These are phyloP conservation scores for Lepidothrix coronata DNA, from an alignment of 2,113 vertebrate species.

Conservation along the genomic window DNA sequence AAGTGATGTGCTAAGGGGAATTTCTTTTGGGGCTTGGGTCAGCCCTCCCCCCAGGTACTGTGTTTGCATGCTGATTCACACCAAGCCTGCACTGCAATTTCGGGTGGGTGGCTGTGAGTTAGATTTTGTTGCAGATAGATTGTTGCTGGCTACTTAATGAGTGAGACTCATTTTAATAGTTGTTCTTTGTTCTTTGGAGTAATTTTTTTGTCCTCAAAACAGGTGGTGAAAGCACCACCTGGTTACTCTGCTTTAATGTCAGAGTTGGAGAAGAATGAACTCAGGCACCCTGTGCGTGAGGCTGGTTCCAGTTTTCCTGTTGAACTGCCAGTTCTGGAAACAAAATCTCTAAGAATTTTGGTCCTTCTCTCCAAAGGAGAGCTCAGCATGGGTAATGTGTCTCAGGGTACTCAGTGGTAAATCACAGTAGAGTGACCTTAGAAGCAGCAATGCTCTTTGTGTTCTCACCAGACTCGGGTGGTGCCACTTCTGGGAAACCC, in stretches of 20 bases:
- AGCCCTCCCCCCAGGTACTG: conserved; percentile 16
- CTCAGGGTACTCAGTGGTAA: background rate
- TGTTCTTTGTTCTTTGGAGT: conserved; percentile 12
- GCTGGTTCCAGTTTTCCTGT: background rate
- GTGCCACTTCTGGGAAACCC: background rate
- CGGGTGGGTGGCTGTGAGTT: conserved; percentile 49
- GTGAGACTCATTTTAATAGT: conserved; percentile 1
- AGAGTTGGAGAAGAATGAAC: background rate
- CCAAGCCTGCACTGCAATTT: background rate
- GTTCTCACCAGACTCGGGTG: background rate
- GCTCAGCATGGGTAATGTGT: rapidly evolving
- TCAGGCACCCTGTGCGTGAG: rapidly evolving
- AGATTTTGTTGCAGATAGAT: conserved; percentile 44
- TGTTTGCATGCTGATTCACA: conserved; percentile 52
- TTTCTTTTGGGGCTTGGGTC: conserved; percentile 41
- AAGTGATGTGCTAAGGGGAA: conserved; percentile 62
- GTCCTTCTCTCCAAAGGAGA: background rate
- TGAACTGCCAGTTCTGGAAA: background rate
- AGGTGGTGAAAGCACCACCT: background rate
- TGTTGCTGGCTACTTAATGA: conserved; percentile 14
- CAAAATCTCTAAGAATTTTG: background rate
- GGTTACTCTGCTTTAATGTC: background rate
- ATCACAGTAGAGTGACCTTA: background rate
- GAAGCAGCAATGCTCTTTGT: background rate
- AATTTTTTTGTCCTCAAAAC: background rate